Evolutionary conservation across 2,113 vertebrate species (phyloP).

Genomic region (Smithornis capensis): DNA sequence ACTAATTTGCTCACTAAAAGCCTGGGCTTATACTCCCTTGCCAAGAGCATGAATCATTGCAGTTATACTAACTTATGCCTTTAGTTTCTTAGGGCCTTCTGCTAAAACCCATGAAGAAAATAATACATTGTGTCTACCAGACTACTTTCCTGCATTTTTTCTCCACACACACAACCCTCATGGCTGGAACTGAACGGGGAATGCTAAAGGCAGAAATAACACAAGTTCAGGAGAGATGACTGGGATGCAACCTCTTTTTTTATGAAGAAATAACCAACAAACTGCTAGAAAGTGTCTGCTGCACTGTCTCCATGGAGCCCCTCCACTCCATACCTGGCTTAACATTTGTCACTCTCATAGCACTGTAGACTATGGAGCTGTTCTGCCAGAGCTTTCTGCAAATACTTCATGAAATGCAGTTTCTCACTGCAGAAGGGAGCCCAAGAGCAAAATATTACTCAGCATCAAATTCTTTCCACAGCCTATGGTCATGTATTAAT

Average conservation of each 20-base stretch:
- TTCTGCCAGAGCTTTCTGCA: constrained; percentile 10
- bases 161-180: too few species aligned
- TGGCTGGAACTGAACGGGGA: neutral
- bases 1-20: neutral
- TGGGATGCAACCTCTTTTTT: neutral
- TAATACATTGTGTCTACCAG: neutral
- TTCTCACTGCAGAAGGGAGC: constrained; percentile 17
- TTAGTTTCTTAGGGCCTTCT: neutral
- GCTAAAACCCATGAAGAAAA: neutral
- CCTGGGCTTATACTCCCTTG: neutral
- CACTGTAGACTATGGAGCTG: neutral
- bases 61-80: neutral
- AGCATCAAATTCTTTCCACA: constrained; percentile 48
- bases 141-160: neutral
- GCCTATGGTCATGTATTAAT: constrained; percentile 5
- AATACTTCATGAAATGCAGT: constrained; percentile 34
- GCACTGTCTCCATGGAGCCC: neutral
- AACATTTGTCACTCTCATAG: neutral
- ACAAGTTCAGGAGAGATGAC: neutral
- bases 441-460: constrained; percentile 21
- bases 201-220: neutral
- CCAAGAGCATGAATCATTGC: neutral
- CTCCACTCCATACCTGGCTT: neutral
- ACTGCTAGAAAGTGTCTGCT: neutral
- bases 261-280: neutral